Evolutionary conservation across 2,797 vertebrate species (phyloP), one percentile per base, ranked within the genome.

Genomic region (Mus caroli): DNA sequence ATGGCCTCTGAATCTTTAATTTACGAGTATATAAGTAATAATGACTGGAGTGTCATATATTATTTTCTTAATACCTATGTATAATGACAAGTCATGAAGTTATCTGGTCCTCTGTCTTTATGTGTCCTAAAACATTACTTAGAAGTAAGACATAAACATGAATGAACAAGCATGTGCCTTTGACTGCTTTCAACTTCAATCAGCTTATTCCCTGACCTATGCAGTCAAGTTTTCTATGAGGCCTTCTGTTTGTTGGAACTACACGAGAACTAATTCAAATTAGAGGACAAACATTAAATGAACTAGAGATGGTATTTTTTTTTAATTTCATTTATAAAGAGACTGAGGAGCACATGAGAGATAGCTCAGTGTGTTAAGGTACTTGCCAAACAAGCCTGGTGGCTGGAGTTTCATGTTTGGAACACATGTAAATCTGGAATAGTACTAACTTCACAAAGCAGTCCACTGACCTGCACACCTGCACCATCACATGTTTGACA

Each of bases 161-260:
- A 67, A 46, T 6, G 67, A 71, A 58, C 5, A 82, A 56, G 54
- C 50, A 1, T 22, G 14, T 87, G 22, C 31, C 58, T 34, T 89
- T 84, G 37, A 60, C 17, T 56, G 26, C 46, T 94, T 95, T 92
- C 24, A 87, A 80, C n/a, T 79, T 78, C 20, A 91, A 46, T 58
- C 75, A 5, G 60, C 14, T 85, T 90, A 77, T 76, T 87, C 78
- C 14, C 69, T 94, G 62, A 37, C 26, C 56, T 88, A n/a, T 50
- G 14, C 15, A 20, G 40, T 40, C 14, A 90, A 4, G 0, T 9
- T 56, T 88, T 79, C 79, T 60, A 24, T 56, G 34, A 40, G n/a
- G 1, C 5, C 50, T 28, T 77, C 26, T n/a, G 22, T 71, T 84
- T 90, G 46, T 89, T 62, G 26, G 90, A 90, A 60, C 9, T 17